These are phyloP conservation scores for Caenorhabditis auriculariae DNA, from an alignment of 2,888 invertebrate genomes.

Conservation along the genomic window DNA sequence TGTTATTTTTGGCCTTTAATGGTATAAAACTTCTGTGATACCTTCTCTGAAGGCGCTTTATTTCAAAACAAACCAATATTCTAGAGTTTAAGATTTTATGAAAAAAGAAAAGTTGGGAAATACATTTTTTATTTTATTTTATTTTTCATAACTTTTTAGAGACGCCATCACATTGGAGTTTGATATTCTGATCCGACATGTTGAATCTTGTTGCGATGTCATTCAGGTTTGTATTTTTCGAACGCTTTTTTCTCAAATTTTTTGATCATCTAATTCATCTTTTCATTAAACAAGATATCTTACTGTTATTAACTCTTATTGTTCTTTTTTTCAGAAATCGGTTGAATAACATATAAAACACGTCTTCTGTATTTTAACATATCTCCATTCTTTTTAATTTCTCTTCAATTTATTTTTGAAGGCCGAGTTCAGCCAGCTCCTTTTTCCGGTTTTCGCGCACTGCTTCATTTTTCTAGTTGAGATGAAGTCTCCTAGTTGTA, in stretches of 20 bases:
- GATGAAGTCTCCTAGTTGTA: slow-evolving; percentile 1
- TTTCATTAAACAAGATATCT: no score
- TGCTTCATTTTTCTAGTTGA: slow-evolving; percentile 26
- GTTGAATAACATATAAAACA: no score
- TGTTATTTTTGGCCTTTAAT: neutral
- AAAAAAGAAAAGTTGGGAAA: neutral
- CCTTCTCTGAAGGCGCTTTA: no score
- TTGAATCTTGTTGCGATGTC: slow-evolving; percentile 39
- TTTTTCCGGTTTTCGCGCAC: slow-evolving; percentile 47
- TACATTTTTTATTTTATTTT: neutral
- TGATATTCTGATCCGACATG: slow-evolving; percentile 37
- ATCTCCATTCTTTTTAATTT: neutral
- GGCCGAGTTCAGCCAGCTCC: slow-evolving; percentile 32
- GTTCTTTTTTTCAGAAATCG: no score
- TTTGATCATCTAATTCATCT: no score
- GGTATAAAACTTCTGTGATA: no score
- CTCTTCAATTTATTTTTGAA: neutral
- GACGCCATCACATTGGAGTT: slow-evolving; percentile 40
- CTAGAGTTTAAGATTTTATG: neutral
- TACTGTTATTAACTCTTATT: no score
- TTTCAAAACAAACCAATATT: neutral
- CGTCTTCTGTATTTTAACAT: no score
- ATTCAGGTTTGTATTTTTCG: slow-evolving; percentile 12
- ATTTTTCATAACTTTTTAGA: slow-evolving; percentile 19
- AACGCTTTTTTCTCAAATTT: no score